phyloP scores from a whole-genome alignment of 2,797 vertebrate species.

The Sebastes iracundus region DNA sequence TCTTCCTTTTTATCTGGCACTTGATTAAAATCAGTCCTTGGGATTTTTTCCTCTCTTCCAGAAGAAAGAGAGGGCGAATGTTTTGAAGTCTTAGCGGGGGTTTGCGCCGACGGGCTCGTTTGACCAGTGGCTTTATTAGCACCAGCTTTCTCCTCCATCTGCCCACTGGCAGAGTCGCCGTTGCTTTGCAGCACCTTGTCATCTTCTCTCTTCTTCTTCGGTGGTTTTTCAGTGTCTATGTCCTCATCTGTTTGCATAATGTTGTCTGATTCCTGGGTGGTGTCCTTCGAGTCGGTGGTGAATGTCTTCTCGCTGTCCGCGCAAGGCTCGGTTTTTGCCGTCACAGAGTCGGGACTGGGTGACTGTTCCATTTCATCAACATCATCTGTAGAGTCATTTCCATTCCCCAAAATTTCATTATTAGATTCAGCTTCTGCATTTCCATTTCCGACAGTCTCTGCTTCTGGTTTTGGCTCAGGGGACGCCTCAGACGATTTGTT shows the following conservation, averaged over 20 bases:
- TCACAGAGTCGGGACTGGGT: constrained; percentile 31
- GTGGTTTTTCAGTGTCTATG: constrained; percentile 57
- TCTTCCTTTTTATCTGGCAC: constrained; percentile 46
- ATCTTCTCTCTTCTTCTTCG: constrained; percentile 74
- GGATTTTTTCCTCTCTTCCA: constrained; percentile 78
- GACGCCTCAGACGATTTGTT: constrained; percentile 50
- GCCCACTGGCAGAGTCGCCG: constrained; percentile 40
- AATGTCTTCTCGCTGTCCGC: constrained; percentile 36
- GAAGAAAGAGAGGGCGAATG: constrained; percentile 59
- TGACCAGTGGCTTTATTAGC: constrained; percentile 46
- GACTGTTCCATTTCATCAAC: constrained; percentile 74
- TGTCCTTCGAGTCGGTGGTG: constrained; percentile 23
- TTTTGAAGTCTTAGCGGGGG: constrained; percentile 67
- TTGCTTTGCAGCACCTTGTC: constrained; percentile 35
- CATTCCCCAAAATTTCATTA: constrained; percentile 56
- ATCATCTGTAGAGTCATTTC: constrained; percentile 56
- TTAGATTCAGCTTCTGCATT: constrained; percentile 37
- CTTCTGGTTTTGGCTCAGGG: constrained; percentile 42
- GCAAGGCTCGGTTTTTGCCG: constrained; percentile 34
- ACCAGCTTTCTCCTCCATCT: constrained; percentile 36
- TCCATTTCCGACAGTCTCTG: constrained; percentile 58
- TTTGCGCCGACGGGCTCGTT: constrained; percentile 52
- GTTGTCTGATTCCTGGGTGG: constrained; percentile 42
- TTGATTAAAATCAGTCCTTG: constrained; percentile 76
- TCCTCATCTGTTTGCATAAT: constrained; percentile 60